These are phyloP conservation scores for Callopanchax toddi DNA, from an alignment of 2,113 vertebrate species.

Conservation along the genomic window DNA sequence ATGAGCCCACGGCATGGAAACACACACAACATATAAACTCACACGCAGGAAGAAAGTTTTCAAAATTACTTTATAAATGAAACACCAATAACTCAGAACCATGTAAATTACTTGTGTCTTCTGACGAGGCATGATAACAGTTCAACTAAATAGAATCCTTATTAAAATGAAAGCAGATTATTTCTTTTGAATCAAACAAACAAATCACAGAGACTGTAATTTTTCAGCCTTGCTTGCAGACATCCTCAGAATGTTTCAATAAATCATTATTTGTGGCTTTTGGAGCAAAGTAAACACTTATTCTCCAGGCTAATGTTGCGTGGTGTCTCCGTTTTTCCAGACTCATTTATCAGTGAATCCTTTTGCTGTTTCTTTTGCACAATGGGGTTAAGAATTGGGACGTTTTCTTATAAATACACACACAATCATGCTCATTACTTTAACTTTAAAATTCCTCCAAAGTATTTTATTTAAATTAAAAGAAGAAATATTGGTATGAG, in stretches of 20 bases:
- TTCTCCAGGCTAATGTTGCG: conserved; percentile 54
- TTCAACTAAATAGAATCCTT: conserved; percentile 18
- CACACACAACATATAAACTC: neutral
- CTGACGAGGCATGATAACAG: conserved; percentile 7
- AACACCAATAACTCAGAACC: conserved; percentile 13
- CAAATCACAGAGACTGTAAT: conserved; percentile 1
- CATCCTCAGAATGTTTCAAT: conserved; percentile 31
- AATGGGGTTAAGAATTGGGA: neutral
- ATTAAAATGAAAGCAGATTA: conserved; percentile 15
- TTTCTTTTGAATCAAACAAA: conserved; percentile 24
- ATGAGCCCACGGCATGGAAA: neutral
- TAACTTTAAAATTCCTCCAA: no score
- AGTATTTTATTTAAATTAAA: no score
- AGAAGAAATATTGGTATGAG: no score
- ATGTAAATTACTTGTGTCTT: conserved; percentile 10
- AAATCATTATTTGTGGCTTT: conserved; percentile 53
- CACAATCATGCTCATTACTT: no score
- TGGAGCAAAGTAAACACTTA: conserved; percentile 54
- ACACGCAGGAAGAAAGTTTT: neutral
- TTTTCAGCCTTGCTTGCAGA: conserved; percentile 26
- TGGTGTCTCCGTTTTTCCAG: conserved; percentile 44
- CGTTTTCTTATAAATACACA: no score
- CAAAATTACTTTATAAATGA: conserved; percentile 20
- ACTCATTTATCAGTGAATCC: conserved; percentile 47
- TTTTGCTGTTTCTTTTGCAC: neutral